Evolutionary conservation across 2,797 vertebrate genomes (phyloP).

Genomic region (Xerus rutilus): DNA sequence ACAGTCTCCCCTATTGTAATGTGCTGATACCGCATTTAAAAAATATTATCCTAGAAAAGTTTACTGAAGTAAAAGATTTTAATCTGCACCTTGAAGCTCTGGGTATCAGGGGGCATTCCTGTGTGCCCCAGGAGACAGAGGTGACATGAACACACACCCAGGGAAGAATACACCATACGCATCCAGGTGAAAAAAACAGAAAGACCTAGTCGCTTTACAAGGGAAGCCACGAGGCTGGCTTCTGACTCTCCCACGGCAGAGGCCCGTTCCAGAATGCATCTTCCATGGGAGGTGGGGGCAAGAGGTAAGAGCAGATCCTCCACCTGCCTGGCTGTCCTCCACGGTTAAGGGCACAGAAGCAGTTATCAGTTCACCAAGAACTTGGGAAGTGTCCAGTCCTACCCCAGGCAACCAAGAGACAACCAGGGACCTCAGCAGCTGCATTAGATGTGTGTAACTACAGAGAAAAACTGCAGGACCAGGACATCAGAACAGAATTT

Average conservation of each 20-base stretch:
- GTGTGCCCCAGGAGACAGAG: too few species aligned
- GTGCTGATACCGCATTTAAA: neutral
- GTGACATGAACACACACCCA: too few species aligned
- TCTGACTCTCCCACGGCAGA: neutral
- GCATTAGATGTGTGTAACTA: too few species aligned
- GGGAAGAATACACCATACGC: neutral
- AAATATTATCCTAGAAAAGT: neutral
- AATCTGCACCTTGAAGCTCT: neutral
- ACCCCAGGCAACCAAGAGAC: too few species aligned
- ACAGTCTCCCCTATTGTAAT: neutral
- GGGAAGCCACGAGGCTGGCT: neutral
- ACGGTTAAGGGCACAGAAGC: too few species aligned
- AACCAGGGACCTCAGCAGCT: too few species aligned
- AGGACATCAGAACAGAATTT: too few species aligned
- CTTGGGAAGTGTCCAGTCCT: too few species aligned
- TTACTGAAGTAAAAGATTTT: neutral
- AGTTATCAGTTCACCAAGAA: too few species aligned
- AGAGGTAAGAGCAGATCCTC: neutral
- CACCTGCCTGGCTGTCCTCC: too few species aligned
- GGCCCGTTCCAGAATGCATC: neutral
- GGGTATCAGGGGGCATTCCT: too few species aligned
- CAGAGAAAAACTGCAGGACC: too few species aligned
- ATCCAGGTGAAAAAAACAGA: neutral
- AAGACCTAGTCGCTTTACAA: rapidly evolving
- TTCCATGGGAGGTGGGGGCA: neutral